These are phyloP conservation scores for Drosophila bunnanda DNA, from an alignment of 2,888 invertebrate species.

Conservation along the genomic window DNA sequence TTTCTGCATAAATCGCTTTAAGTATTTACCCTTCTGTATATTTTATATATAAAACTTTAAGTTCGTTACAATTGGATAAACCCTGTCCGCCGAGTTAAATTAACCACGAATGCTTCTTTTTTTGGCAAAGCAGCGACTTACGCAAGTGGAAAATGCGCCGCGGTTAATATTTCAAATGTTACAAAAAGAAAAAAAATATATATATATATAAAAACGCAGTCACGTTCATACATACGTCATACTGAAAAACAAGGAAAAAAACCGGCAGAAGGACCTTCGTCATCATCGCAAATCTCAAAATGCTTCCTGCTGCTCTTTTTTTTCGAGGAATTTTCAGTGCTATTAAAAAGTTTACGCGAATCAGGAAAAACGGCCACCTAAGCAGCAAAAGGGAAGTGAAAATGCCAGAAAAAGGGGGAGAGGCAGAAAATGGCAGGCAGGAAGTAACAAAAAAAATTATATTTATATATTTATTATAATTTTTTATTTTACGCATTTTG, in stretches of 20 bases:
- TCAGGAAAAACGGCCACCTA: slow-evolving; percentile 49
- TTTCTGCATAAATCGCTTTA: background rate
- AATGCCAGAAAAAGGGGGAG: slow-evolving; percentile 6
- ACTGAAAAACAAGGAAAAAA: slow-evolving; percentile 1
- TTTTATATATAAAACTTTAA: background rate
- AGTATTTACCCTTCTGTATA: background rate
- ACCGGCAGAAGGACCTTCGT: slow-evolving; percentile 12
- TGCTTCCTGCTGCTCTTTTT: slow-evolving; percentile 57
- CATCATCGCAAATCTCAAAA: slow-evolving; percentile 69
- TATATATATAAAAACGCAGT: slow-evolving; percentile 13
- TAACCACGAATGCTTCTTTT: background rate
- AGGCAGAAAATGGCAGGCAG: slow-evolving; percentile 13
- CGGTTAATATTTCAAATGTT: slow-evolving; percentile 68
- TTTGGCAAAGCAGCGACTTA: slow-evolving; percentile 16
- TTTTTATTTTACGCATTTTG: slow-evolving; percentile 69
- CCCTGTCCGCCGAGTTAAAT: slow-evolving; percentile 2
- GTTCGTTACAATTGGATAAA: background rate
- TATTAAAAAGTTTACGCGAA: slow-evolving; percentile 75
- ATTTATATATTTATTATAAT: slow-evolving; percentile 71
- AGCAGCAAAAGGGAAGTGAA: slow-evolving; percentile 40
- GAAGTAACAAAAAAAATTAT: slow-evolving; percentile 40
- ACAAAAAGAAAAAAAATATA: background rate
- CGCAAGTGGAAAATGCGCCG: slow-evolving; percentile 37
- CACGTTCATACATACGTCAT: slow-evolving; percentile 9
- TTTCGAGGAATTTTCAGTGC: slow-evolving; percentile 63